Evolutionary conservation across 2,888 invertebrate genomes (phyloP).

Genomic region (Timema cristinae): DNA sequence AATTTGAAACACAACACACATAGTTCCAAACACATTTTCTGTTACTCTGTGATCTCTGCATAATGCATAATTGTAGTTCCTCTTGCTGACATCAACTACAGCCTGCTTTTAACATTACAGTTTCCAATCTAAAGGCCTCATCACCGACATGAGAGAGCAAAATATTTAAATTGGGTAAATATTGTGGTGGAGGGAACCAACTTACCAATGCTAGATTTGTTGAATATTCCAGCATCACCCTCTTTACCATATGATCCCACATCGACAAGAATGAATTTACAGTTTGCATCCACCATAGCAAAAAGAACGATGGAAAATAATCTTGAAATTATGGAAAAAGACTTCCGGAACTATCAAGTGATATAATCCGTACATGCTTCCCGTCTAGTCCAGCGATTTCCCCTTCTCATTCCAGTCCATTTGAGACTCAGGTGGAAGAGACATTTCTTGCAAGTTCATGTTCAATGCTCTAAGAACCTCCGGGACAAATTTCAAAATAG

Average conservation of each 20-base stretch:
- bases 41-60: too few relatives aligned
- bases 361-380: constrained; percentile 16
- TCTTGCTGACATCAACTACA: too few relatives aligned
- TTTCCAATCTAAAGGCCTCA: too few relatives aligned
- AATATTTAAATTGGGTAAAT: constrained; percentile 12
- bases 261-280: constrained; percentile 19
- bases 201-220: neutral
- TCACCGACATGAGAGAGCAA: neutral
- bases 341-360: constrained; percentile 12
- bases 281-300: constrained; percentile 18
- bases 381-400: constrained; percentile 21
- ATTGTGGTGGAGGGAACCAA: constrained; percentile 17
- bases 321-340: constrained; percentile 20
- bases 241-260: constrained; percentile 17
- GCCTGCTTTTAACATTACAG: too few relatives aligned
- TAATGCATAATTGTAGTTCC: too few relatives aligned
- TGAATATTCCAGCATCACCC: constrained; percentile 20
- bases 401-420: constrained; percentile 17
- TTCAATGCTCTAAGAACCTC: constrained; percentile 13
- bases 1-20: neutral
- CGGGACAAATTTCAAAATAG: constrained; percentile 15
- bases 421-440: neutral
- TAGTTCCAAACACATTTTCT: too few relatives aligned
- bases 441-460: neutral
- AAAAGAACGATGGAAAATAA: constrained; percentile 17